Evolutionary conservation across 2,888 invertebrate genomes (phyloP), one percentile per base, ranked within the genome.

Genomic region (Blastobasis adustella): DNA sequence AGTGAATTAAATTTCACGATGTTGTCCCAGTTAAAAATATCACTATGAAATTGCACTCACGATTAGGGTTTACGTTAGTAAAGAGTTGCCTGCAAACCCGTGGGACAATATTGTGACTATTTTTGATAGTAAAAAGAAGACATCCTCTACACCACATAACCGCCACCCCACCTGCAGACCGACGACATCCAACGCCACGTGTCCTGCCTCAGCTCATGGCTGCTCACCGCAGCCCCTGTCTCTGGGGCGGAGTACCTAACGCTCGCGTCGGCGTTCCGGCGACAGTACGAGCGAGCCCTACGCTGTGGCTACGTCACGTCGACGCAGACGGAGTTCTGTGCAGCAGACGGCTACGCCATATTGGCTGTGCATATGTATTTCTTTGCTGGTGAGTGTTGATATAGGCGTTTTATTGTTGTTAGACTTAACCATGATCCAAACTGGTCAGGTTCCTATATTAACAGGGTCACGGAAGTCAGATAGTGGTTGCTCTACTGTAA

Each of bases 161-260:
- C 23, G 23, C 23, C 23, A 41, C 5, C 5, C 23, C 5, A 10
- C 6, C 45, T 73, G 36, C 62, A 93, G 93, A 90, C 90, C 54
- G 90, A 93, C 63, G 93, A 95, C 78, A 93, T 97, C 90, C 94
- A 95, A 67, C 91, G 93, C 50, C 96, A 97, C 69, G 91, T 97
- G 54, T 93, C 94, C 55, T 93, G 94, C 48, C 71, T 96, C 45
- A 93, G 95, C 69, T 85, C 96, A 47, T 91, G 93, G 67, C 90
- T 95, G 4, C 90, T 94, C 63, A 92, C 94, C 53, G 95, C 95
- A 1, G 87, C 91, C 52, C 88, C 90, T 9, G 71, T 92, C 38
- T 70, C 89, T 0, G 75, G 82, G 1, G 88, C 89, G 54, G 89
- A 89, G 55, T 84, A 91, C 53, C 73, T 91, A 1, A 85, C 90